Evolutionary conservation across 1,140 invertebrate genomes (phyloP), one percentile per base, ranked within the genome.

Genomic region (Mya arenaria): DNA sequence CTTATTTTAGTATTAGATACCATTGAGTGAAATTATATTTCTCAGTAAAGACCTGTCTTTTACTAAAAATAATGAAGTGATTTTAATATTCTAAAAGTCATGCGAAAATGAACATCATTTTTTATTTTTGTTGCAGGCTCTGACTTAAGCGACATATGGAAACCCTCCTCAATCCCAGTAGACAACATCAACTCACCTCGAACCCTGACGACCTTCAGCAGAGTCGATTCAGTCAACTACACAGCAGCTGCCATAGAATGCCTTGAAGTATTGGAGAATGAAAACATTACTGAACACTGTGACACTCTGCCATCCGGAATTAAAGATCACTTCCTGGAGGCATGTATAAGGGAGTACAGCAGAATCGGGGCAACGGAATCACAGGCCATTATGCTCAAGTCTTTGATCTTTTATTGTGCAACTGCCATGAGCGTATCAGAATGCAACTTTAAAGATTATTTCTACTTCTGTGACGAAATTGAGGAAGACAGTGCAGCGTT

Each of bases 321-420:
- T 13, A n/a, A 48, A 6, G 79, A 82, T 41, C 62, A 73, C 48
- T 82, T 82, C 41, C 32, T 82, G 19, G 79, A 82, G 56, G 79
- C 79, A 2, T 82, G 79, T 52, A 74, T 82, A 15, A 56, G 79
- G 25, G 79, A 82, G 19, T 73, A 82, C 32, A 39, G 39, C 8
- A 28, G 69, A 23, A 39, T 32, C 56, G 69, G 60, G 32, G 60
- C 52, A 32, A 32, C 10, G 19, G 48, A 71, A 13, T 30, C 79
- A n/a, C 19, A 41, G 17, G 4, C 32, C 13, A 56, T 82, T 13
- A 37, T 82, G 19, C 8, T 23, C 10, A 37, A 25, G 10, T 44
- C 79, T 15, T 17, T 82, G 10, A 52, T 82, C 6, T 66, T 73
- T 60, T 82, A 82, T 60, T 82, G 79, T 44, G 60, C 39, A 3